Percentiles rank a stretch among this genome's conserved stretches.
Conservation (phyloP, 2,113 vertebrate genomes). For the Prinia subflava region DNA sequence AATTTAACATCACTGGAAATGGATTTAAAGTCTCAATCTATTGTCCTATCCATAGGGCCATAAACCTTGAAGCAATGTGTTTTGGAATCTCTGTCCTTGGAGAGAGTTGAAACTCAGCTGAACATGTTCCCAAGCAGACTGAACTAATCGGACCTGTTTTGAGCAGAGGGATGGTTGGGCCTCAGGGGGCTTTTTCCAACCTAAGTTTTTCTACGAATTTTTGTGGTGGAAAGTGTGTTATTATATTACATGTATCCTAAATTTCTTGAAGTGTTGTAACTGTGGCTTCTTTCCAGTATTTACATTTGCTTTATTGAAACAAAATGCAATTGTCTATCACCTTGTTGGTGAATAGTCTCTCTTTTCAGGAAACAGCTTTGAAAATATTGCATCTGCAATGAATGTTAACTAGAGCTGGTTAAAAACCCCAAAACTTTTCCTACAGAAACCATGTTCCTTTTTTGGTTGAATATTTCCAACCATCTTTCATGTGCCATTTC, state of each 20-base stretch:
- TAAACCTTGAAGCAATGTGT: background rate
- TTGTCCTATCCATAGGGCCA: background rate
- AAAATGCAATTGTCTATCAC: background rate
- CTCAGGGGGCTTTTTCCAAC: background rate
- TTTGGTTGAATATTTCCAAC: background rate
- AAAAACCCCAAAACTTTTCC: conserved; percentile 37
- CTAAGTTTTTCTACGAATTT: background rate
- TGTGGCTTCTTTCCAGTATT: background rate
- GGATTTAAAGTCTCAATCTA: background rate
- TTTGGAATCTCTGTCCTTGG: background rate
- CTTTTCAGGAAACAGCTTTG: background rate
- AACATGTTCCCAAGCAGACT: background rate
- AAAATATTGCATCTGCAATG: background rate
- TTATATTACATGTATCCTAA: background rate
- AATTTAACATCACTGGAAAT: background rate
- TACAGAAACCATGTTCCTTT: conserved; percentile 40
- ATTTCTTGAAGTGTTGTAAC: background rate
- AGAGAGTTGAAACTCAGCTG: background rate
- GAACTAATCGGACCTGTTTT: background rate
- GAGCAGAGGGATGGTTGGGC: background rate
- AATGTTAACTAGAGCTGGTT: background rate
- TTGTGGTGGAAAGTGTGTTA: background rate
- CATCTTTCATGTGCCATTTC: background rate
- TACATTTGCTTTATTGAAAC: background rate
- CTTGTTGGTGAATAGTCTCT: background rate